Base-by-base conservation (phyloP, 2,113 vertebrate genomes). In the Triplophysa rosa region DNA sequence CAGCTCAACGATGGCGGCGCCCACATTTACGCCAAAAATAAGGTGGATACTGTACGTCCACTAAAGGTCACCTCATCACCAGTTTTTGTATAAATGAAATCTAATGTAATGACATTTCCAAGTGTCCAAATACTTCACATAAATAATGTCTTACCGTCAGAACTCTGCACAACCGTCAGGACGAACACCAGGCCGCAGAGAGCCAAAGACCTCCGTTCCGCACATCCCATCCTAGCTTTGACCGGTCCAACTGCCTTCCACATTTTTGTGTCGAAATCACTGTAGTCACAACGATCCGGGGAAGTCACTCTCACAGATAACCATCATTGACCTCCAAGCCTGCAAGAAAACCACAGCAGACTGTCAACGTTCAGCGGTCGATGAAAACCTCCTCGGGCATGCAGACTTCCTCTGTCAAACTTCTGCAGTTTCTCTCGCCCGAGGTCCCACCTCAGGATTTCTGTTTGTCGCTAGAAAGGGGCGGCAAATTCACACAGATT, bases 171-270 rank as follows among this genome's bases (percentile, higher is more conserved):
- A 88, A 95, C 95, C 89, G 94, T 93, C 87, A 98, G 93, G 88
- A 95, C 90, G 86, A 99, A 93, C 92, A 98, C 90, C 88, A 98
- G 95, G 95, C 91, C 92, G 86, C 95, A 97, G 92, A 97, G 91
- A 90, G 93, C 95, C 93, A 90, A 93, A 93, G 96, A 94, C 93
- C 94, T 97, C 96, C 95, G 94, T 92, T 94, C 93, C 92, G 93
- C 93, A 93, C 94, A 92, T 91, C 95, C 94, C 96, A 98, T 98
- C 94, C 94, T 93, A 42, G 93, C 93, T 94, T 88, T 88, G 90
- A 87, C 90, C 88, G 89, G 93, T 91, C 91, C 45, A 16, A 23
- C 21, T 2, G 92, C 89, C 92, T 92, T 93, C 93, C 93, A 85
- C 86, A 84, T 89, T 81, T 86, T 94, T 92, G 92, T 93, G 92